These are phyloP conservation scores for Entomyzon cyanotis DNA, from an alignment of 2,113 vertebrate species.

Conservation along the genomic window DNA sequence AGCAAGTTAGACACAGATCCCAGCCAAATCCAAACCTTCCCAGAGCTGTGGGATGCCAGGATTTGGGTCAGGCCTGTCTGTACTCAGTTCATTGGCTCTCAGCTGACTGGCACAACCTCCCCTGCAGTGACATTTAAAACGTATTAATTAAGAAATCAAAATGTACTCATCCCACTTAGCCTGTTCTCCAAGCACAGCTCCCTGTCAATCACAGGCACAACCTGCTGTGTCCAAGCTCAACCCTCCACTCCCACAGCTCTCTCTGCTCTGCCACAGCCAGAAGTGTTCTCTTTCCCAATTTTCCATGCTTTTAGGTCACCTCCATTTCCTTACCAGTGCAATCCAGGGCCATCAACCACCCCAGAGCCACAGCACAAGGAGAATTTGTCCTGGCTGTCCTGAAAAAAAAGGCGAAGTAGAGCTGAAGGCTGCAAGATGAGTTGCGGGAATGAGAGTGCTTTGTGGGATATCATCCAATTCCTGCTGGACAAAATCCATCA, in stretches of 20 bases:
- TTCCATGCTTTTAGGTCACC: not conserved
- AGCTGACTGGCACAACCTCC: not conserved
- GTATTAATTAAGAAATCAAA: not conserved
- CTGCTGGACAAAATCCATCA: constrained; percentile 55
- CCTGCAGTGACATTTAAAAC: not conserved
- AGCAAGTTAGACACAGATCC: not conserved
- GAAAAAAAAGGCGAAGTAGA: not conserved
- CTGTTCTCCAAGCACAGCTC: not conserved
- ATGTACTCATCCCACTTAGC: not conserved
- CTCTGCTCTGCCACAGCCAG: not conserved
- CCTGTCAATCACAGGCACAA: not conserved
- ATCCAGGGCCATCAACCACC: not conserved
- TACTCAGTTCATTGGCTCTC: not conserved
- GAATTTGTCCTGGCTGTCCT: constrained; percentile 13
- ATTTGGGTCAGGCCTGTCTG: not conserved
- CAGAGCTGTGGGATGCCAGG: not conserved
- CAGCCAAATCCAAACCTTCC: not conserved
- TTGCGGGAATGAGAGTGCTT: constrained; percentile 56
- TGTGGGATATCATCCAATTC: constrained; percentile 60
- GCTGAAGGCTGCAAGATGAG: constrained; percentile 53
- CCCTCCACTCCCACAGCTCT: not conserved
- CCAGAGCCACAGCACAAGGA: not conserved
- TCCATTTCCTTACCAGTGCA: not conserved
- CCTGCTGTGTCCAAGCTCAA: not conserved
- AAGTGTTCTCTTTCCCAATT: fast-evolving